Percentiles rank a stretch among this genome's conserved stretches.
These are phyloP conservation scores for Ophioninae sp. DNA, from an alignment of 2,888 invertebrate genomes.

Conservation along the genomic window DNA sequence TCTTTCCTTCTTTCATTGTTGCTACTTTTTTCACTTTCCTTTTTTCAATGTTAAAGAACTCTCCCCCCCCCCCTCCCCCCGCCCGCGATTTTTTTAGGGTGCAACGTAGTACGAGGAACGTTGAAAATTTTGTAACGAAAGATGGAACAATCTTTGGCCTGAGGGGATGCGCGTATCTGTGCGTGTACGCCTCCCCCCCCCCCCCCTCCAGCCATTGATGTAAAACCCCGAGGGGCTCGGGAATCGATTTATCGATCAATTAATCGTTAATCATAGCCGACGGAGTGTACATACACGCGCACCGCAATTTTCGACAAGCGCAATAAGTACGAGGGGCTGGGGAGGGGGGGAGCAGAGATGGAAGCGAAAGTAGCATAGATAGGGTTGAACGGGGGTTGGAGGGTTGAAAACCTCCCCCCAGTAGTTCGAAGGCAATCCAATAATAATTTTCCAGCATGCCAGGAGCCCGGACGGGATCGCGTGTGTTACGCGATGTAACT, in stretches of 20 bases:
- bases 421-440: neutral
- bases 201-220: no score
- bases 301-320: slow-evolving; percentile 46
- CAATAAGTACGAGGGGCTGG: neutral
- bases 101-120: neutral
- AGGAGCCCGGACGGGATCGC: neutral
- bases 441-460: neutral
- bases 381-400: neutral
- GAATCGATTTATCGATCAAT: slow-evolving; percentile 60
- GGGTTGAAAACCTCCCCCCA: neutral
- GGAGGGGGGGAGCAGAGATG: neutral
- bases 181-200: neutral
- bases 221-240: slow-evolving; percentile 13
- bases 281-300: slow-evolving; percentile 32
- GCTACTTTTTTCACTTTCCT: no score
- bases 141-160: neutral
- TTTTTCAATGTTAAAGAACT: neutral
- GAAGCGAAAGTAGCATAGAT: neutral
- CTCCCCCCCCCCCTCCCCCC: neutral
- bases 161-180: neutral
- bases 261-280: slow-evolving; percentile 57
- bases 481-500: neutral
- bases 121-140: slow-evolving; percentile 12
- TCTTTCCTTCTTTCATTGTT: no score
- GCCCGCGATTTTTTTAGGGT: neutral